Base-by-base conservation (phyloP, 2,113 vertebrate species). In the Aphelocoma coerulescens region DNA sequence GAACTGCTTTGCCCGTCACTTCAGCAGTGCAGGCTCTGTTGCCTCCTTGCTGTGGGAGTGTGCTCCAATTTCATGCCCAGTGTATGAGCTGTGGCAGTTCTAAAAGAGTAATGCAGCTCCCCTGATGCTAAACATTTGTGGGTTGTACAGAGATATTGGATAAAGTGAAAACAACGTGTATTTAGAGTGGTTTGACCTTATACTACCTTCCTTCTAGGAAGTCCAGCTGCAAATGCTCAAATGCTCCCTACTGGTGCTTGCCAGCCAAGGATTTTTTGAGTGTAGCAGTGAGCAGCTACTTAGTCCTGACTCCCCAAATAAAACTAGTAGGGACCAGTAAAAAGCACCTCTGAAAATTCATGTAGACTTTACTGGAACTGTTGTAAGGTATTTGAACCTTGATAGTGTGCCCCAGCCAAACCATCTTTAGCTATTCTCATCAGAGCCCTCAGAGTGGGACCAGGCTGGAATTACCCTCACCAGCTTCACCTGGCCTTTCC, bases 1-100 rank as follows among this genome's bases (percentile, higher is more conserved):
- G 68, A 52, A 52, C 2, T 39, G 35, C 66, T 48, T 27, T 30
- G 23, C 8, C 3, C 1, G 0, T 69, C 55, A 4, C 33, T 46
- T 88, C 17, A 49, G 89, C 75, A 30, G 1, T 30, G 66, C 69
- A 39, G 66, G 74, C 59, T 32, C 30, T 4, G 0, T 65, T 81
- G 66, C 49, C 35, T n/a, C 35, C 69, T 21, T 72, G 44, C 35
- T 68, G 27, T 37, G 57, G 44, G 35, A 68, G 33, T 16, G 66
- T 43, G 35, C 54, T 65, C 33, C 32, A 7, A 4, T 83, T 88
- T 72, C 48, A 4, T 39, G 33, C 30, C 43, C 57, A 15, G 48
- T 7, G 13, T 58, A 10, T 32, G 74, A 88, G 59, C 48, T 66
- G 28, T 73, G 55, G 61, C 61, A 74, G 68, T 57, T 96, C 76